Evolutionary conservation across 2,888 invertebrate genomes (phyloP).

Genomic region (Punctoribates punctum): DNA sequence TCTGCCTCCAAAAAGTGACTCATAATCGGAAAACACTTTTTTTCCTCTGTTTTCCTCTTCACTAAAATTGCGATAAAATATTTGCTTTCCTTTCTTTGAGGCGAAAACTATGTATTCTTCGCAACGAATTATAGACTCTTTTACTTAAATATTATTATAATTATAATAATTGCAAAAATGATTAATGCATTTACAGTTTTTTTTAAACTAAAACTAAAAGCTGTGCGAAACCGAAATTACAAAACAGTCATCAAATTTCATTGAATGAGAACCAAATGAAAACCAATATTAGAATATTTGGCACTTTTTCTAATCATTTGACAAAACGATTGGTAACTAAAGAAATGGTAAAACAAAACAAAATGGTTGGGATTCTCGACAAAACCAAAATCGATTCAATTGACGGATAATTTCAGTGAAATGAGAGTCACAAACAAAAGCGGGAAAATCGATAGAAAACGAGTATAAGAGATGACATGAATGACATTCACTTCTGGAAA

Average conservation of each 20-base stretch:
- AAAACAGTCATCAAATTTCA: neutral
- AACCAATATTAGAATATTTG: neutral
- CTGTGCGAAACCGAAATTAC: neutral
- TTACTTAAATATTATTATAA: too few species aligned
- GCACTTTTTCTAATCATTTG: neutral
- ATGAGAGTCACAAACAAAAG: too few species aligned
- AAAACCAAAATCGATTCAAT: too few species aligned
- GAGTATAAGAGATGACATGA: too few species aligned
- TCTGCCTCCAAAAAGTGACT: neutral
- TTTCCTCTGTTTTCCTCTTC: constrained; percentile 9
- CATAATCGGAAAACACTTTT: neutral
- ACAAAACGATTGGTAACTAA: neutral
- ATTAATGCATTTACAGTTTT: too few species aligned
- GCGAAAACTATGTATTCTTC: neutral
- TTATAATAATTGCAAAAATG: too few species aligned
- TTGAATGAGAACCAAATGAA: neutral
- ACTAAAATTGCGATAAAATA: neutral
- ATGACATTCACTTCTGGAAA: too few species aligned
- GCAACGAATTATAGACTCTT: neutral
- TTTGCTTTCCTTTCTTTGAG: neutral
- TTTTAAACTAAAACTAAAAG: too few species aligned
- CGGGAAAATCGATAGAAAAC: too few species aligned
- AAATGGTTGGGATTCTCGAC: too few species aligned
- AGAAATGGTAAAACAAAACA: too few species aligned
- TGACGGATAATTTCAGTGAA: too few species aligned